Percentiles rank a stretch among this genome's conserved stretches.
phyloP scores from a whole-genome alignment of 2,797 vertebrate species.

The Ficedula albicollis region DNA sequence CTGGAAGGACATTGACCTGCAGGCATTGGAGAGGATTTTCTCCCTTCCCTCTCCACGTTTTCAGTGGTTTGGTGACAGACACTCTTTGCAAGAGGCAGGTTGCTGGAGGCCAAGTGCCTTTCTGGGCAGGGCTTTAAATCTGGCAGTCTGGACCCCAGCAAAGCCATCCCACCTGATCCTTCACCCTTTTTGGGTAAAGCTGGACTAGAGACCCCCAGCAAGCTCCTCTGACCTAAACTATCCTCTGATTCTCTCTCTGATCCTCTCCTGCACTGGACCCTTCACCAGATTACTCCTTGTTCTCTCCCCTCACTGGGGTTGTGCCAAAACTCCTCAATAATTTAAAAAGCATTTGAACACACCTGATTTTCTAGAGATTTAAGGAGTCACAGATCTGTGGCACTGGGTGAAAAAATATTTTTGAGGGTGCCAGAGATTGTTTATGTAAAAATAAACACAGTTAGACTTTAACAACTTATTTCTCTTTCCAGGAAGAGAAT shows the following conservation, averaged over 20 bases:
- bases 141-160: background rate
- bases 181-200: background rate
- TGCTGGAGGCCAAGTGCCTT: background rate
- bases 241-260: background rate
- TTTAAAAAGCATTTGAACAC: background rate
- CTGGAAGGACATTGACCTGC: background rate
- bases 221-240: background rate
- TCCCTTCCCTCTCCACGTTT: background rate
- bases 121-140: background rate
- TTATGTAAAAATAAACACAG: background rate
- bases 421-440: background rate
- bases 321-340: background rate
- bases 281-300: background rate
- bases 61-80: background rate
- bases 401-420: background rate
- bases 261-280: background rate
- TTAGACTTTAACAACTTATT: background rate
- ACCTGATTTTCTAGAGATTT: background rate
- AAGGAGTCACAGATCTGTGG: background rate
- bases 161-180: background rate
- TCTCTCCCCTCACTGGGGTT: rapidly evolving
- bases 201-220: background rate
- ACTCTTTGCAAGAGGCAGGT: background rate
- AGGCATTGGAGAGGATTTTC: background rate
- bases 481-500: background rate